Evolutionary conservation across 2,113 vertebrate species (phyloP).

Genomic region (Urocynchramus pylzowi): DNA sequence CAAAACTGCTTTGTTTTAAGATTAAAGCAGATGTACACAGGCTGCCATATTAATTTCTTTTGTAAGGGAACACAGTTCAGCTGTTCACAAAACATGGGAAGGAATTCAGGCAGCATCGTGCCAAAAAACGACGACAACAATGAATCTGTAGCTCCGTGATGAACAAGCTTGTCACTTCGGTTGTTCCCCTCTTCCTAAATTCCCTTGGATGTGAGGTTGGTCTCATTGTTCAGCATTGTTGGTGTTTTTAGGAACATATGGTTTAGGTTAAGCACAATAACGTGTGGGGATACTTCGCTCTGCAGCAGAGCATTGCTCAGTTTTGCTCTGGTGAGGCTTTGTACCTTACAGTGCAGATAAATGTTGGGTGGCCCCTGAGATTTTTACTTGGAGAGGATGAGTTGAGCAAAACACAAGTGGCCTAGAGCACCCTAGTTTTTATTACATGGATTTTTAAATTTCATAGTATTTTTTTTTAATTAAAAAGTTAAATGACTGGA

Average conservation of each 20-base stretch:
- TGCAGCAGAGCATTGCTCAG: not conserved
- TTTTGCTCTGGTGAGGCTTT: not conserved
- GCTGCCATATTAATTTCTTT: constrained; percentile 64
- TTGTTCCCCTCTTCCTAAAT: not conserved
- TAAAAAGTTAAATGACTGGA: not conserved
- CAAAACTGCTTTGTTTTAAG: constrained; percentile 67
- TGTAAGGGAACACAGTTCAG: constrained; percentile 40
- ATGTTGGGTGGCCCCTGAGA: not conserved
- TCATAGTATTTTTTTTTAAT: not conserved
- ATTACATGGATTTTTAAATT: not conserved
- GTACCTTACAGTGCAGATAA: not conserved
- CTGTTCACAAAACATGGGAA: constrained; percentile 48
- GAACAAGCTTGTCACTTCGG: constrained; percentile 18
- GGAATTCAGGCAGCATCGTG: not conserved
- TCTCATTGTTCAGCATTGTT: not conserved
- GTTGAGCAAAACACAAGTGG: not conserved
- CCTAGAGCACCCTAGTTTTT: not conserved
- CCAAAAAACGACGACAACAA: not conserved
- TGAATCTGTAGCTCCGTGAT: not conserved
- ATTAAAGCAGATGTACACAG: constrained; percentile 65
- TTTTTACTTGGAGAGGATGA: not conserved
- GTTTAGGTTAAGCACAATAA: not conserved
- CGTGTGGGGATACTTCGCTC: rapidly evolving
- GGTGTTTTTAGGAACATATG: not conserved
- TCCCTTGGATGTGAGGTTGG: not conserved